These are phyloP conservation scores for Ancistrus triradiatus DNA, from an alignment of 2,113 vertebrate genomes.

Conservation along the genomic window DNA sequence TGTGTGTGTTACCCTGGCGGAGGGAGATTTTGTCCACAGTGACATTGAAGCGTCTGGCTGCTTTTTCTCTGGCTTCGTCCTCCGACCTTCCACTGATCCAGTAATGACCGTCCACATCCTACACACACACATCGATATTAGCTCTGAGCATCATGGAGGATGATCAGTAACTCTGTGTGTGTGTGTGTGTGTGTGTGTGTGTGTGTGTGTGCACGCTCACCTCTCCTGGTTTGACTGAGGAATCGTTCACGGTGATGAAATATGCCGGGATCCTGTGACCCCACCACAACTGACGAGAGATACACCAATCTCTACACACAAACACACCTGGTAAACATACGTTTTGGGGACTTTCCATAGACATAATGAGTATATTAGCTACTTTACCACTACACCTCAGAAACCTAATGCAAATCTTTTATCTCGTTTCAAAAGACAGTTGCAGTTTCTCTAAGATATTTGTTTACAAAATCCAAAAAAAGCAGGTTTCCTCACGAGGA, in stretches of 20 bases:
- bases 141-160: no score
- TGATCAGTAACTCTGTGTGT: neutral
- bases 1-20: slow-evolving; percentile 73
- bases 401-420: no score
- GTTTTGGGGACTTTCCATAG: no score
- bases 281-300: slow-evolving; percentile 91
- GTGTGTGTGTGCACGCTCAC: slow-evolving; percentile 53
- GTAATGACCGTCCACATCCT: slow-evolving; percentile 83
- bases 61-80: slow-evolving; percentile 76
- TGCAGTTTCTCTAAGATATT: no score
- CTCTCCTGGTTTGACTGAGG: slow-evolving; percentile 75
- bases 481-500: no score
- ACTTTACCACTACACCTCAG: no score
- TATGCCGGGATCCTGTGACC: slow-evolving; percentile 87
- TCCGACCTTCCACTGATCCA: slow-evolving; percentile 82
- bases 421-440: no score
- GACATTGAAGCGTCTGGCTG: slow-evolving; percentile 77
- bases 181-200: no score
- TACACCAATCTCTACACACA: slow-evolving; percentile 79
- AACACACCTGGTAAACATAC: neutral
- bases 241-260: slow-evolving; percentile 75
- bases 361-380: no score
- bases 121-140: neutral
- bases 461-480: no score
- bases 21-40: slow-evolving; percentile 74